Conservation (phyloP, 53 echinoderm and acorn worm genomes). For the Echinometra lucunter region DNA sequence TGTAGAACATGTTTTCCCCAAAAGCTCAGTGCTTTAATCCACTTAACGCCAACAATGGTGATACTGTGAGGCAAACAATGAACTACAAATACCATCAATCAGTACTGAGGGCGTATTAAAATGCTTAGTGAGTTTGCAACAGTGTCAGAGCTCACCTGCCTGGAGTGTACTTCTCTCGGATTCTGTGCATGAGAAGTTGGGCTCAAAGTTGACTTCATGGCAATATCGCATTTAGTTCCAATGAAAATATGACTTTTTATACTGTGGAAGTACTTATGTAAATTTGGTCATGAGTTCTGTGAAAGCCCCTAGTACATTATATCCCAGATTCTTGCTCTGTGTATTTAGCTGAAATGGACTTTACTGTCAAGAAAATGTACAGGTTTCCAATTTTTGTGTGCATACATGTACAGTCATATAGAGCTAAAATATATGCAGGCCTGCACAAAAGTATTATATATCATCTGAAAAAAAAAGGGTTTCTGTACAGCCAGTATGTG, state of each 20-base stretch:
- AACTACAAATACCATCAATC: conserved; percentile 53
- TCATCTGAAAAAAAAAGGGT: too few species aligned
- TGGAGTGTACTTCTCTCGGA: neutral
- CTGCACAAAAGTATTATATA: too few species aligned
- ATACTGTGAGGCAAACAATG: conserved; percentile 33
- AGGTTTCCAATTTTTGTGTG: too few species aligned
- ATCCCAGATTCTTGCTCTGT: too few species aligned
- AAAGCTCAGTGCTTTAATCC: conserved; percentile 31
- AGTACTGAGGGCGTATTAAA: neutral
- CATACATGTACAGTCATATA: too few species aligned
- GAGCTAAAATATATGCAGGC: too few species aligned
- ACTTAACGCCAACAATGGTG: conserved; percentile 48
- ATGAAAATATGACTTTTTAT: too few species aligned
- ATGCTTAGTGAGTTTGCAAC: conserved; percentile 30
- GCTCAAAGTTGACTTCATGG: neutral
- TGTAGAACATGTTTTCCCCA: conserved; percentile 42
- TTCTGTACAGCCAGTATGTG: too few species aligned
- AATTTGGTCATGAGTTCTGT: too few species aligned
- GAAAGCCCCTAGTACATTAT: too few species aligned
- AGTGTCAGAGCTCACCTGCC: neutral
- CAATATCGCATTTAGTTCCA: neutral
- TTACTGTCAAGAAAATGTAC: too few species aligned
- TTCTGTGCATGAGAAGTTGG: neutral
- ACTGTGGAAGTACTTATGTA: neutral
- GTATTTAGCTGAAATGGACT: too few species aligned